These are phyloP conservation scores for Hirtodrosophila confusa DNA, from an alignment of 2,888 invertebrate species.

Conservation along the genomic window DNA sequence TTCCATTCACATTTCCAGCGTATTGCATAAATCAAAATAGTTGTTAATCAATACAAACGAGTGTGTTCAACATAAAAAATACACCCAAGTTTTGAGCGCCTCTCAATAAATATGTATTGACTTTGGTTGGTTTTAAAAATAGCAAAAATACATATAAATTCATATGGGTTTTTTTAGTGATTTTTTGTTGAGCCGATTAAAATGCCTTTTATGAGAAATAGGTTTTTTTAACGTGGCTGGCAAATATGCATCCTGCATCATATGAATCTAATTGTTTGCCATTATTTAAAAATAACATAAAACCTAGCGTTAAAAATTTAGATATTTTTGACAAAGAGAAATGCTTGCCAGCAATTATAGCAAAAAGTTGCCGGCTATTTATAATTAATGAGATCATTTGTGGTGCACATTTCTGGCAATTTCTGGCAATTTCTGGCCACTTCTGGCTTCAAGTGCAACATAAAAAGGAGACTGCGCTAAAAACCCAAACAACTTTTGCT, in stretches of 20 bases:
- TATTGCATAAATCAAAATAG: conserved; percentile 67
- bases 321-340: no score
- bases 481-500: conserved; percentile 38
- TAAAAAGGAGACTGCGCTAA: conserved; percentile 17
- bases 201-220: conserved; percentile 11
- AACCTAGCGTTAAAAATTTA: no score
- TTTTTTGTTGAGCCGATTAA: conserved; percentile 5
- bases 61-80: conserved; percentile 29
- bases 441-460: conserved; percentile 14
- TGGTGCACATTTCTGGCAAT: conserved; percentile 19
- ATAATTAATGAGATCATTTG: conserved; percentile 62
- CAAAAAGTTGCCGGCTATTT: background rate
- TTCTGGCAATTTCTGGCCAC: background rate
- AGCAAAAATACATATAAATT: conserved; percentile 20
- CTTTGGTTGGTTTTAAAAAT: conserved; percentile 19
- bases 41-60: conserved; percentile 71
- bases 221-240: conserved; percentile 15
- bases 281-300: background rate
- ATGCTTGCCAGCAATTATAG: background rate
- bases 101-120: conserved; percentile 24
- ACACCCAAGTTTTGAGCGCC: conserved; percentile 18
- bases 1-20: background rate
- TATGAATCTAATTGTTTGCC: background rate
- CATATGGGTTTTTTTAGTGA: background rate
- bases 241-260: background rate